phyloP scores from a whole-genome alignment of 2,797 vertebrate species.

The Hydrolagus colliei region DNA sequence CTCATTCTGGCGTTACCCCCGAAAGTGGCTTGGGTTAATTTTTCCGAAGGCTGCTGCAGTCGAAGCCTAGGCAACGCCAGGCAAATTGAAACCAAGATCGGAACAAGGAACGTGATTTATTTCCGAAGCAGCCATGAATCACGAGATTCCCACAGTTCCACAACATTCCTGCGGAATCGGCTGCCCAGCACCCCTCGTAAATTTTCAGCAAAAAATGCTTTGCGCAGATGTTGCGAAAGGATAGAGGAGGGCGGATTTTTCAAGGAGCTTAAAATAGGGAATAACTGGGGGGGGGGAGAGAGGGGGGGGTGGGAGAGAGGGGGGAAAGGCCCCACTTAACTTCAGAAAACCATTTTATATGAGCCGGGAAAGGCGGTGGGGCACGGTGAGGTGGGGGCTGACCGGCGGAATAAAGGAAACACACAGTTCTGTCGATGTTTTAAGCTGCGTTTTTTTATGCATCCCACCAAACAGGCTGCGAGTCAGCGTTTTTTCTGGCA shows the following conservation, averaged over 20 bases:
- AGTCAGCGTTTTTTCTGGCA: constrained; percentile 24
- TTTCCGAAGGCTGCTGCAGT: too few relatives aligned
- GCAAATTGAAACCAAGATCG: too few relatives aligned
- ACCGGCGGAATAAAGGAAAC: too few relatives aligned
- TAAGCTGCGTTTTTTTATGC: neutral
- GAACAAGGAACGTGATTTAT: too few relatives aligned
- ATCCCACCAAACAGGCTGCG: constrained; percentile 20
- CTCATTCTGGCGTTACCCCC: too few relatives aligned
- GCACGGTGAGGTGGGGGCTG: too few relatives aligned
- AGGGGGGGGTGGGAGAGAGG: too few relatives aligned
- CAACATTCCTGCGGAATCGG: constrained; percentile 3
- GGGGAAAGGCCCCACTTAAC: neutral
- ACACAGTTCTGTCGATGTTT: too few relatives aligned
- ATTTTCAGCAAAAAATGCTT: neutral
- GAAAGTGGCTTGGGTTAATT: too few relatives aligned
- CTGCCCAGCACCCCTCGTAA: constrained; percentile 11
- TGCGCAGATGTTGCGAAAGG: constrained; percentile 20
- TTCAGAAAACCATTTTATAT: neutral
- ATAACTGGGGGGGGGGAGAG: too few relatives aligned
- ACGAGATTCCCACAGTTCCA: neutral
- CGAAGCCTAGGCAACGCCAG: too few relatives aligned
- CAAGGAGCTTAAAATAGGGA: neutral
- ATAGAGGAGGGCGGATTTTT: neutral
- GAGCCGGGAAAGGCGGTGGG: neutral
- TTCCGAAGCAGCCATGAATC: neutral